phyloP scores from a whole-genome alignment of 1,140 invertebrate species.

The Schlechtendalia chinensis region DNA sequence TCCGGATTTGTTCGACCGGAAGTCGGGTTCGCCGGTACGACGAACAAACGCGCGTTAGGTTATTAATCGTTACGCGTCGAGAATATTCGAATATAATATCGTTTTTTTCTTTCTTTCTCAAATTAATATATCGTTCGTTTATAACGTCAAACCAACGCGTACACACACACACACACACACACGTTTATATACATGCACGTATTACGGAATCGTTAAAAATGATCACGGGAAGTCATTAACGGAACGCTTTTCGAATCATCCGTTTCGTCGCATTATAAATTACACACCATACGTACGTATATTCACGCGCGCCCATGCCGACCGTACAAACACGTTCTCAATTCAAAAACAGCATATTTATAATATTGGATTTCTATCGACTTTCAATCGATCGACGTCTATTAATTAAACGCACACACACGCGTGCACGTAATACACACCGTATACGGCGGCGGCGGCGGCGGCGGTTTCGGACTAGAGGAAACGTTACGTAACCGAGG shows the following conservation, averaged over 20 bases:
- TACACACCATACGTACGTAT: background rate
- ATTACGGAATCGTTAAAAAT: background rate
- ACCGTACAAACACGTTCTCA: too few species aligned
- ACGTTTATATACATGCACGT: background rate
- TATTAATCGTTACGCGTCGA: slow-evolving; percentile 27
- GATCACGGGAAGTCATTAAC: slow-evolving; percentile 25
- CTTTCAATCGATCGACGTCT: too few species aligned
- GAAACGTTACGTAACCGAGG: too few species aligned
- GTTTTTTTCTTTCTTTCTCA: background rate
- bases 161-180: too few species aligned
- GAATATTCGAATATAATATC: background rate
- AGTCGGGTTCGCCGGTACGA: background rate
- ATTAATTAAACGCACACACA: too few species aligned
- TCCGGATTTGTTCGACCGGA: background rate
- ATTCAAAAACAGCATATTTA: too few species aligned
- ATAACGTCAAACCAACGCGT: background rate
- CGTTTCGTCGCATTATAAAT: background rate
- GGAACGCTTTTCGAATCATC: slow-evolving; percentile 1
- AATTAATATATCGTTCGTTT: background rate
- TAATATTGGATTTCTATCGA: too few species aligned
- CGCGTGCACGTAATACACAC: too few species aligned
- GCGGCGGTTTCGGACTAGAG: too few species aligned
- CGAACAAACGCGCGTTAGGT: background rate
- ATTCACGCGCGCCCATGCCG: too few species aligned
- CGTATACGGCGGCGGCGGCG: too few species aligned